Percentiles rank a stretch among this genome's conserved stretches.
These are phyloP conservation scores for Scrobipalpa atriplicella DNA, from an alignment of 2,888 invertebrate genomes.

Conservation along the genomic window DNA sequence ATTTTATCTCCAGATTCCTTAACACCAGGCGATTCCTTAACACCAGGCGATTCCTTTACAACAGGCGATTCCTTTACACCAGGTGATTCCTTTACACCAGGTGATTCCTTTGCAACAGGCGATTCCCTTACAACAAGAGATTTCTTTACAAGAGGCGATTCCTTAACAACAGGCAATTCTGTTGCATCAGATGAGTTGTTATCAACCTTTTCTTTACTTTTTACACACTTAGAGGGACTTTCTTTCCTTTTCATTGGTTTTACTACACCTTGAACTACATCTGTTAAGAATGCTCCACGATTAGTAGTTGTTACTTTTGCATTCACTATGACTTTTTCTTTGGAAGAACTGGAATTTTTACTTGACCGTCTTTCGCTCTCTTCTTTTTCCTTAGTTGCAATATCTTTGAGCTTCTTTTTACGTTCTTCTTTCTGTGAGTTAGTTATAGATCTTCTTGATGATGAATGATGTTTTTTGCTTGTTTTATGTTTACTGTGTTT, in stretches of 20 bases:
- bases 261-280: slow-evolving; percentile 48
- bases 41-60: slow-evolving; percentile 22
- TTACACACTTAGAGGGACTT: slow-evolving; percentile 38
- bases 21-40: slow-evolving; percentile 4
- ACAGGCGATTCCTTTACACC: slow-evolving; percentile 12
- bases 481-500: slow-evolving; percentile 50
- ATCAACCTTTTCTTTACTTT: slow-evolving; percentile 33
- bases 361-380: slow-evolving; percentile 42
- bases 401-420: slow-evolving; percentile 76
- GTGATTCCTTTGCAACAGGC: slow-evolving; percentile 9
- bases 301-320: slow-evolving; percentile 79
- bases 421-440: slow-evolving; percentile 71
- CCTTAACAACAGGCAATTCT: slow-evolving; percentile 9
- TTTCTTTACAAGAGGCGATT: too few relatives aligned
- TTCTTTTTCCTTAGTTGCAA: slow-evolving; percentile 65
- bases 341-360: slow-evolving; percentile 43
- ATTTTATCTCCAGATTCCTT: slow-evolving; percentile 7
- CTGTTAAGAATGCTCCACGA: slow-evolving; percentile 81
- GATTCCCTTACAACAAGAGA: too few relatives aligned
- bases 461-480: slow-evolving; percentile 43
- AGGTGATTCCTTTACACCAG: slow-evolving; percentile 12
- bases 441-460: slow-evolving; percentile 50
- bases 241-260: slow-evolving; percentile 55
- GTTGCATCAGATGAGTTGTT: slow-evolving; percentile 23
- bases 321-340: slow-evolving; percentile 48